Conservation (phyloP, 2,797 vertebrate species). For the Chelon labrosus region DNA sequence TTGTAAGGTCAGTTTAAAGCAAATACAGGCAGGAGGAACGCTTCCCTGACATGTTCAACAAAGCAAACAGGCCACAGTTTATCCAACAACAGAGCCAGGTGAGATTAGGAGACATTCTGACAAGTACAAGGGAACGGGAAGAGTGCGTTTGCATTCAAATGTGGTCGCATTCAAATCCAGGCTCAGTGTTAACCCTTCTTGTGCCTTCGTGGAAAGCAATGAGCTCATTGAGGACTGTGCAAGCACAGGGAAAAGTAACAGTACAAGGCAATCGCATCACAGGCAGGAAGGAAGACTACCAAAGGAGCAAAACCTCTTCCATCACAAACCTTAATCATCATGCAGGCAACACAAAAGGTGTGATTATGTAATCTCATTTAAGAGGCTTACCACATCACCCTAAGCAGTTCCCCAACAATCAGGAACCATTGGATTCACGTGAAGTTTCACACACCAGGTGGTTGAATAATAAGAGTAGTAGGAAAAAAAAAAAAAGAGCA, state of each 20-base stretch:
- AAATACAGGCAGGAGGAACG: conserved; percentile 12
- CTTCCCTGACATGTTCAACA: conserved; percentile 28
- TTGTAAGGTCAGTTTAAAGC: conserved; percentile 29
- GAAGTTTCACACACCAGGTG: conserved; percentile 53
- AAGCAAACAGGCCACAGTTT: conserved; percentile 29
- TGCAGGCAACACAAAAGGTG: conserved; percentile 51
- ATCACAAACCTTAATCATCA: conserved; percentile 11
- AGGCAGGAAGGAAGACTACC: conserved; percentile 18
- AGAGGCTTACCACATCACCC: conserved; percentile 91
- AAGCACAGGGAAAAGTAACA: neutral
- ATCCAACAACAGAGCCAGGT: conserved; percentile 50
- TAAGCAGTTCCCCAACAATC: conserved; percentile 71
- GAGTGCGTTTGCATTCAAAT: conserved; percentile 56
- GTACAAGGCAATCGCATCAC: conserved; percentile 6
- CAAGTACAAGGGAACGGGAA: conserved; percentile 29
- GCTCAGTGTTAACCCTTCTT: conserved; percentile 22
- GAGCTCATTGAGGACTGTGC: conserved; percentile 16
- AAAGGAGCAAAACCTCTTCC: neutral
- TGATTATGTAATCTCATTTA: conserved; percentile 41
- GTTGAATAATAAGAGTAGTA: conserved; percentile 46
- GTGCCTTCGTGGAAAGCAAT: neutral
- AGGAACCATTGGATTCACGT: conserved; percentile 68
- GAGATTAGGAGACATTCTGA: conserved; percentile 42
- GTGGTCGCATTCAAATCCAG: conserved; percentile 55
- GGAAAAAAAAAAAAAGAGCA: conserved; percentile 43